Conservation (phyloP, 2,113 vertebrate species). For the Dasypus novemcinctus region DNA sequence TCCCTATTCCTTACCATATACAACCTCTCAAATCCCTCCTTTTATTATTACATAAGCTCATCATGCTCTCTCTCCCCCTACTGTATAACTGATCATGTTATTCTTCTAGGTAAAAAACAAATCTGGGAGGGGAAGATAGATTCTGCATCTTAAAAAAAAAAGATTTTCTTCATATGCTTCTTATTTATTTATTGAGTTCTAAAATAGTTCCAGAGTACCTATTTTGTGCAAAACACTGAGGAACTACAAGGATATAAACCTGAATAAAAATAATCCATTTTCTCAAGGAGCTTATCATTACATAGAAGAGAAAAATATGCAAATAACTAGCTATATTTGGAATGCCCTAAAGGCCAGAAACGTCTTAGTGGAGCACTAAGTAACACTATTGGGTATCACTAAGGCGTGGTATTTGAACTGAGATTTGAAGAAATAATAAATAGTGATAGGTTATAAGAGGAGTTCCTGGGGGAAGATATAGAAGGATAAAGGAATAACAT, state of each 20-base stretch:
- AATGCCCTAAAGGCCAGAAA: background rate
- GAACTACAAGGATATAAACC: background rate
- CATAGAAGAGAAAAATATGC: background rate
- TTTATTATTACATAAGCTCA: background rate
- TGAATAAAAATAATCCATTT: background rate
- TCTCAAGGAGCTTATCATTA: background rate
- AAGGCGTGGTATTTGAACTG: background rate
- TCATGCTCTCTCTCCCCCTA: background rate
- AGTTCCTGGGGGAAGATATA: background rate
- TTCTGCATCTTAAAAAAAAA: background rate
- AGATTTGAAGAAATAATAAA: conserved; percentile 13
- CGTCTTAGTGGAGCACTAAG: background rate
- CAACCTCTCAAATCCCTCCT: background rate
- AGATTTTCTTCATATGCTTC: background rate
- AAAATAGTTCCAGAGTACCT: background rate
- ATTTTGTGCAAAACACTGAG: background rate
- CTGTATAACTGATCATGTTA: background rate
- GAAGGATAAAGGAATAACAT: background rate
- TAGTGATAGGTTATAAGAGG: background rate
- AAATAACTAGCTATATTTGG: background rate
- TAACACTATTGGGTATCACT: background rate
- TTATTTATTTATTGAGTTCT: background rate
- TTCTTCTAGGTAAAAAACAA: background rate
- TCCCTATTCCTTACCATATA: background rate
- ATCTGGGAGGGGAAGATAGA: background rate